These are phyloP conservation scores for Picus viridis DNA, from an alignment of 2,797 vertebrate species.

Conservation along the genomic window DNA sequence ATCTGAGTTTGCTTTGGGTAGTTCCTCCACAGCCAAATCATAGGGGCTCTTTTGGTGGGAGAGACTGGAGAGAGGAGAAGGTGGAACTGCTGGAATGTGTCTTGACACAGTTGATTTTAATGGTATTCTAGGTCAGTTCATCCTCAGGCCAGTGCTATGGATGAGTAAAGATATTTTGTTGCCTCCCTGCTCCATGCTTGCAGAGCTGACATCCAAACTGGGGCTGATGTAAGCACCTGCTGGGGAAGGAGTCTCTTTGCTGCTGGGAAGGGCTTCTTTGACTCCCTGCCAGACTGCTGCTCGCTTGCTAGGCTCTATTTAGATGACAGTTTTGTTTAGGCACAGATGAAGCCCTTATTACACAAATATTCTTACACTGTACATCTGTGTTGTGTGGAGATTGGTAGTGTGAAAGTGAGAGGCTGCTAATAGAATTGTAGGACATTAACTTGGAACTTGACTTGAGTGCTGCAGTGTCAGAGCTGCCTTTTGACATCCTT, in stretches of 20 bases:
- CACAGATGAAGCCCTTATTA: neutral
- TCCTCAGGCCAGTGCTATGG: neutral
- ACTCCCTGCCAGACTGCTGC: neutral
- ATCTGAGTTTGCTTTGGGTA: neutral
- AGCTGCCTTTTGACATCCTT: neutral
- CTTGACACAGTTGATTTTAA: neutral
- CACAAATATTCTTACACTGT: neutral
- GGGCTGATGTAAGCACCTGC: neutral
- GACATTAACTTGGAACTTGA: neutral
- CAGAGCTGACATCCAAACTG: neutral
- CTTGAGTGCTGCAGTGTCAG: neutral
- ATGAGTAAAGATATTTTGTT: neutral
- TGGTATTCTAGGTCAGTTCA: neutral
- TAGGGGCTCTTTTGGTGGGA: neutral
- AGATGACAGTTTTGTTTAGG: neutral
- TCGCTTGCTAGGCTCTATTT: neutral
- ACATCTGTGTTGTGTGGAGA: neutral
- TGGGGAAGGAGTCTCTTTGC: neutral
- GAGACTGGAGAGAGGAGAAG: accelerated
- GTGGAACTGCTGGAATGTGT: accelerated
- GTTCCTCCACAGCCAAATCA: accelerated
- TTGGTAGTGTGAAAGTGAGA: neutral
- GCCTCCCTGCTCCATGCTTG: neutral
- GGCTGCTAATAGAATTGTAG: neutral
- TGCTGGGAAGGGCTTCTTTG: neutral